These are phyloP conservation scores for Dipodomys merriami DNA, from an alignment of 2,113 vertebrate genomes.

Conservation along the genomic window DNA sequence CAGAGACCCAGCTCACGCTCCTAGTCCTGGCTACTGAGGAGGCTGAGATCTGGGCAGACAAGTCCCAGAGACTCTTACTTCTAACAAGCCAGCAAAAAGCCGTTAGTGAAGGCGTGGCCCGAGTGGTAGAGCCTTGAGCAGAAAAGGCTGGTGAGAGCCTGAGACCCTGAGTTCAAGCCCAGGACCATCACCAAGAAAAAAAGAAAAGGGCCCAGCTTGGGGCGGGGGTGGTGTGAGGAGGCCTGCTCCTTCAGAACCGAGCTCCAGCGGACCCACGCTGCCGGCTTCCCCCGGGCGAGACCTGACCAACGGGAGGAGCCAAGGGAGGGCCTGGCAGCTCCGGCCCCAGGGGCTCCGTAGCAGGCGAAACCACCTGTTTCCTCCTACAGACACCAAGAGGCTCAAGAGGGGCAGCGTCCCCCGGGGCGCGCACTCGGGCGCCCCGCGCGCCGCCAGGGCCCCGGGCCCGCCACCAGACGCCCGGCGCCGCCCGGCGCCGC, in stretches of 20 bases:
- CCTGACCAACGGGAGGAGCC: background rate
- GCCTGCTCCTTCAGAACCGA: no score
- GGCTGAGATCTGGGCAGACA: no score
- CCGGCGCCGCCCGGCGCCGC: background rate
- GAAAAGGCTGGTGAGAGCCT: no score
- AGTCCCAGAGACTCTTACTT: no score
- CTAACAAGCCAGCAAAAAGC: no score
- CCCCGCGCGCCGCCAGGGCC: background rate
- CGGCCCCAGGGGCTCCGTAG: background rate
- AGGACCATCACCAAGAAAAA: no score
- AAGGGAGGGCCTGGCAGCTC: background rate
- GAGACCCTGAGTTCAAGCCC: no score
- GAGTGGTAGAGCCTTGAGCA: no score
- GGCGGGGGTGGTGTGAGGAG: background rate
- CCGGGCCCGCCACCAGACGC: background rate
- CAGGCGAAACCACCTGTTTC: background rate
- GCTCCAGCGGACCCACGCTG: background rate
- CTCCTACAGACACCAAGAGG: conserved; percentile 60
- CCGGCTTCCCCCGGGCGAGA: background rate
- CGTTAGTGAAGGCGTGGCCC: no score
- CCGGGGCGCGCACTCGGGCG: background rate
- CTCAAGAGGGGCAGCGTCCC: background rate
- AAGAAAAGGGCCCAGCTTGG: background rate
- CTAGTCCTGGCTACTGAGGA: no score
- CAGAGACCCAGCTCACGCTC: no score